phyloP scores from a whole-genome alignment of 1,140 invertebrate genomes.

The Zophobas atratus region DNA sequence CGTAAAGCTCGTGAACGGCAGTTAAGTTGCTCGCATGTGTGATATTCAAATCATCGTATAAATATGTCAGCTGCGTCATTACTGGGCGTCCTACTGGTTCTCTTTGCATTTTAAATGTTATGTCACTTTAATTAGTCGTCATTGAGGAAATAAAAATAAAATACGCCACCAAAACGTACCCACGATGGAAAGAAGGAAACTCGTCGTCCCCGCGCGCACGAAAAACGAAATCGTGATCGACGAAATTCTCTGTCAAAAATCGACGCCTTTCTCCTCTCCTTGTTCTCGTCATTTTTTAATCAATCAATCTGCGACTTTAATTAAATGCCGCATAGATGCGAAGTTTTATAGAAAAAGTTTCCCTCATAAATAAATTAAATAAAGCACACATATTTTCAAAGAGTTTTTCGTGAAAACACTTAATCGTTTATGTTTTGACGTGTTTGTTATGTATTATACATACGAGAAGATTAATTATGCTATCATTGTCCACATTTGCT shows the following conservation, averaged over 20 bases:
- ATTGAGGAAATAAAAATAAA: constrained; percentile 36
- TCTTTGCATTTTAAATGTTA: constrained; percentile 42
- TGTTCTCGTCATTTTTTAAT: constrained; percentile 44
- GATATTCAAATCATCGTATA: constrained; percentile 41
- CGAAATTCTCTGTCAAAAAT: constrained; percentile 15
- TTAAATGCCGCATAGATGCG: constrained; percentile 42
- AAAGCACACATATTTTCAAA: constrained; percentile 43
- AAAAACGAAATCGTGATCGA: background rate
- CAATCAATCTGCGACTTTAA: constrained; percentile 46
- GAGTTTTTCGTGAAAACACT: constrained; percentile 41
- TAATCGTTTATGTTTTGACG: constrained; percentile 47
- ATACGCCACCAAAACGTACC: background rate
- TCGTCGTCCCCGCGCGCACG: too few species aligned
- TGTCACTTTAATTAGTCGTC: constrained; percentile 41
- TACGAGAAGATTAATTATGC: constrained; percentile 47
- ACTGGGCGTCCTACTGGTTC: constrained; percentile 35
- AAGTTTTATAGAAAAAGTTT: constrained; percentile 44
- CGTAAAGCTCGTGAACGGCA: constrained; percentile 32
- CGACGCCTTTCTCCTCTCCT: constrained; percentile 1
- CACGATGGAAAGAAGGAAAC: too few species aligned
- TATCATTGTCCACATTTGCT: constrained; percentile 43
- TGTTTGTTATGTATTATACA: constrained; percentile 46
- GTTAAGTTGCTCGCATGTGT: constrained; percentile 30
- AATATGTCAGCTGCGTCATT: constrained; percentile 42
- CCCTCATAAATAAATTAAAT: constrained; percentile 43